These are phyloP conservation scores for Anneissia japonica DNA, from an alignment of 35 echinoderm and acorn worm genomes.

Conservation along the genomic window DNA sequence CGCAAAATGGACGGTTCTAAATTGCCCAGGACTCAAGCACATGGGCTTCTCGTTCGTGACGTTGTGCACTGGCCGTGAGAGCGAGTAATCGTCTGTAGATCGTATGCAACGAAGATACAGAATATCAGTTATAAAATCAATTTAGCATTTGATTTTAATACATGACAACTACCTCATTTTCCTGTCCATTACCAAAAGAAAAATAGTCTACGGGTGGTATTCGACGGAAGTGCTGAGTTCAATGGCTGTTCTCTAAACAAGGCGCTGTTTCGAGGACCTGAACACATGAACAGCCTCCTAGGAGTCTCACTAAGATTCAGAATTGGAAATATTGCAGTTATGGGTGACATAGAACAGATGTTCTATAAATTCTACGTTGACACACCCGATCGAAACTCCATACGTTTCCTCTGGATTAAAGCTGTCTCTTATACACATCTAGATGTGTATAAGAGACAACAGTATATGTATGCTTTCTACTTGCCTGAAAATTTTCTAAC, in stretches of 20 bases:
- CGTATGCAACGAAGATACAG: too few relatives aligned
- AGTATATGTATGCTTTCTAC: too few relatives aligned
- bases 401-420: neutral
- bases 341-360: slow-evolving; percentile 8
- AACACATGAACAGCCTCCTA: neutral
- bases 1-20: too few relatives aligned
- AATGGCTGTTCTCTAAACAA: neutral
- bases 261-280: neutral
- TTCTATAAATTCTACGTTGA: neutral
- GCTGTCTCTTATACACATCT: too few relatives aligned
- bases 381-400: neutral
- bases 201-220: slow-evolving; percentile 2
- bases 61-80: too few relatives aligned
- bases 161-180: slow-evolving; percentile 44
- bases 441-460: too few relatives aligned
- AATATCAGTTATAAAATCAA: too few relatives aligned
- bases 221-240: slow-evolving; percentile 15
- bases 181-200: slow-evolving; percentile 21
- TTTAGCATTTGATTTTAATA: too few relatives aligned
- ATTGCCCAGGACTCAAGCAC: too few relatives aligned
- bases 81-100: too few relatives aligned
- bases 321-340: neutral
- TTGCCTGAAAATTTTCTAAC: too few relatives aligned
- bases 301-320: neutral
- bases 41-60: too few relatives aligned